Evolutionary conservation across 2,113 vertebrate genomes (phyloP).

Genomic region (Condylura cristata): DNA sequence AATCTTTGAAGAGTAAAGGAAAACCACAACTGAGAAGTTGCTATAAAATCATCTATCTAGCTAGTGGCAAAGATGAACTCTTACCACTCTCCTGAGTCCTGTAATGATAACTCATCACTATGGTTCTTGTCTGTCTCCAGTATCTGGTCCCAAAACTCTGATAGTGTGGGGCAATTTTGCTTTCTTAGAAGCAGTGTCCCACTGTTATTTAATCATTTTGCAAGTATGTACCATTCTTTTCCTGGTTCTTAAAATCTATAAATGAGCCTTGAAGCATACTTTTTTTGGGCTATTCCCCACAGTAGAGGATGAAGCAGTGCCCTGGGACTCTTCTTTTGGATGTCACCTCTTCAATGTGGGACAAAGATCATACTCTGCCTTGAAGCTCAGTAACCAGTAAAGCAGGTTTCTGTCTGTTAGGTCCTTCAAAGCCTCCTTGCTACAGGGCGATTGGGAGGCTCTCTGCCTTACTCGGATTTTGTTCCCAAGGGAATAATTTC

Average conservation of each 20-base stretch:
- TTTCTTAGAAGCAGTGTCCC: not conserved
- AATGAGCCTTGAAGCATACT: conserved; percentile 18
- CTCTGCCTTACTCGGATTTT: conserved; percentile 29
- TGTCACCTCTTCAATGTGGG: not conserved
- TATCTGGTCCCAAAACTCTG: not conserved
- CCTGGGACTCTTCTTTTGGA: not conserved
- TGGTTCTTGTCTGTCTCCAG: not conserved
- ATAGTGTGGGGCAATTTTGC: not conserved
- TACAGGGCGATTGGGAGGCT: not conserved
- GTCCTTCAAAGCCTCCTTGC: conserved; percentile 4
- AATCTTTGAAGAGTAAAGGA: not conserved
- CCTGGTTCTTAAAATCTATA: conserved; percentile 47
- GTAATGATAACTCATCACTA: not conserved
- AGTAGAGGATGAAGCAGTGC: not conserved
- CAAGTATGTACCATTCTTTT: not conserved
- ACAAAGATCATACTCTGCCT: conserved; percentile 20
- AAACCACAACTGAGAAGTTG: not conserved
- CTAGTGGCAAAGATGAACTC: not conserved
- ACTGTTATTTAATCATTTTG: conserved; percentile 7
- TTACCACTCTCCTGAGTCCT: not conserved
- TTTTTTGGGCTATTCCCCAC: not conserved
- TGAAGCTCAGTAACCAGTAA: conserved; percentile 52
- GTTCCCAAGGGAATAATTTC: not conserved
- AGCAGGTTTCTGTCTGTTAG: not conserved
- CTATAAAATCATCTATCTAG: not conserved